phyloP scores from a whole-genome alignment of 2,888 invertebrate genomes.

The Liopterus haemorrhoidalis region DNA sequence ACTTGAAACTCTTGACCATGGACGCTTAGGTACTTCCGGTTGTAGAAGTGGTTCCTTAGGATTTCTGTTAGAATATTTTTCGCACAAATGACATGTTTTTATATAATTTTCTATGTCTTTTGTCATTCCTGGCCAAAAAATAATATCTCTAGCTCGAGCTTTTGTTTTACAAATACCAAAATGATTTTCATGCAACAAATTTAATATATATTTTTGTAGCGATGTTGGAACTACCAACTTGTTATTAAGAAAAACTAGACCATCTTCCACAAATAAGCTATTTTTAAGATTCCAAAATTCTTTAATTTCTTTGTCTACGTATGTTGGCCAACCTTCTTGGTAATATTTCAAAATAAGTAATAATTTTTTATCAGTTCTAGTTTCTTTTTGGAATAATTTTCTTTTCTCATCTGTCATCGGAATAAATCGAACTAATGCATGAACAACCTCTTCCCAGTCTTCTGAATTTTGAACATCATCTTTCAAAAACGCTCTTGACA shows the following conservation, averaged over 20 bases:
- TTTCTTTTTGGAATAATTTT: slow-evolving; percentile 21
- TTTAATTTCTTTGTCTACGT: too few relatives aligned
- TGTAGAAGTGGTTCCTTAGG: slow-evolving; percentile 24
- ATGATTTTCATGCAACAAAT: slow-evolving; percentile 25
- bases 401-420: not conserved
- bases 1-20: slow-evolving; percentile 18
- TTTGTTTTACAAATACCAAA: slow-evolving; percentile 20
- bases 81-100: slow-evolving; percentile 20
- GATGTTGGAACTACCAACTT: slow-evolving; percentile 17
- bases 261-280: too few relatives aligned
- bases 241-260: slow-evolving; percentile 15
- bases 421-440: slow-evolving; percentile 1
- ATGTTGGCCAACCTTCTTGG: too few relatives aligned
- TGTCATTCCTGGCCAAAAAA: slow-evolving; percentile 25
- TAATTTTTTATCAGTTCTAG: too few relatives aligned
- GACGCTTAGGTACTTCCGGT: slow-evolving; percentile 19
- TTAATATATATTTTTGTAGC: slow-evolving; percentile 18
- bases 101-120: slow-evolving; percentile 18
- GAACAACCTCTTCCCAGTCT: not conserved
- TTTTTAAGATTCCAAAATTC: too few relatives aligned
- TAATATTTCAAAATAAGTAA: too few relatives aligned
- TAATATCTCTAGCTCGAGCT: slow-evolving; percentile 17
- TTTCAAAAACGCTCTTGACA: slow-evolving; percentile 2
- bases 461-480: not conserved
- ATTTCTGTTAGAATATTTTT: slow-evolving; percentile 14